A percentile compares a stretch with the other conserved stretches of the same genome.
These are phyloP conservation scores for Nasonia longicornis DNA, from an alignment of 1,140 invertebrate species.

Conservation along the genomic window DNA sequence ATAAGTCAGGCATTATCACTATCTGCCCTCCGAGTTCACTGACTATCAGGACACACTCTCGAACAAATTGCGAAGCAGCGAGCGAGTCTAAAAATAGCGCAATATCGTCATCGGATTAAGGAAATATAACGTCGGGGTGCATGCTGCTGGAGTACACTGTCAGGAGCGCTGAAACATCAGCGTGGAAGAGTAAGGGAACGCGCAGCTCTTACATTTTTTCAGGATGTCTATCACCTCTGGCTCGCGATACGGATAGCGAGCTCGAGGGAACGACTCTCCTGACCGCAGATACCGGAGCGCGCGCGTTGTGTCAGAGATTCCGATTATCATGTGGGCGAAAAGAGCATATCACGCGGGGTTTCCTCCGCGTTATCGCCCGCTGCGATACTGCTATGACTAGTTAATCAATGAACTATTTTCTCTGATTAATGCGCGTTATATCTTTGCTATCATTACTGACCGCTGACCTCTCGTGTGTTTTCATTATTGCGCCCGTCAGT, in stretches of 20 bases:
- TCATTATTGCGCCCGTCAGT: not conserved
- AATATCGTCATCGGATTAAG: not conserved
- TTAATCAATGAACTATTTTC: slow-evolving; percentile 12
- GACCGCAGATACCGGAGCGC: not conserved
- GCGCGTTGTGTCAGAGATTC: slow-evolving; percentile 1
- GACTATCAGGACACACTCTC: not conserved
- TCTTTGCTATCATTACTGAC: slow-evolving; percentile 13
- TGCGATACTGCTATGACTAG: slow-evolving; percentile 2
- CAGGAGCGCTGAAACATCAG: too few relatives aligned
- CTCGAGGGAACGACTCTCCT: not conserved
- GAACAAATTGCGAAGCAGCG: not conserved
- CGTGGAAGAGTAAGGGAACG: not conserved
- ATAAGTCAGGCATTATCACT: not conserved
- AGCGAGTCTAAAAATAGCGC: not conserved
- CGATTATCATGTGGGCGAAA: slow-evolving; percentile 11
- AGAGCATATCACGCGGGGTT: slow-evolving; percentile 12
- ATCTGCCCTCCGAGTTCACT: slow-evolving; percentile 8
- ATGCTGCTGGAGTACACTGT: too few relatives aligned
- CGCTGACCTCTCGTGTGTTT: slow-evolving; percentile 4
- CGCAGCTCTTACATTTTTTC: slow-evolving; percentile 14
- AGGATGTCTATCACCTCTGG: not conserved
- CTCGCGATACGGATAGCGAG: not conserved
- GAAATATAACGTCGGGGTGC: too few relatives aligned
- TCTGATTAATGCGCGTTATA: not conserved
- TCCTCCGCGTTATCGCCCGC: not conserved